A percentile compares a stretch with the other conserved stretches of the same genome.
phyloP scores from a whole-genome alignment of 2,888 invertebrate species.

The Drosophila atroscutellata region DNA sequence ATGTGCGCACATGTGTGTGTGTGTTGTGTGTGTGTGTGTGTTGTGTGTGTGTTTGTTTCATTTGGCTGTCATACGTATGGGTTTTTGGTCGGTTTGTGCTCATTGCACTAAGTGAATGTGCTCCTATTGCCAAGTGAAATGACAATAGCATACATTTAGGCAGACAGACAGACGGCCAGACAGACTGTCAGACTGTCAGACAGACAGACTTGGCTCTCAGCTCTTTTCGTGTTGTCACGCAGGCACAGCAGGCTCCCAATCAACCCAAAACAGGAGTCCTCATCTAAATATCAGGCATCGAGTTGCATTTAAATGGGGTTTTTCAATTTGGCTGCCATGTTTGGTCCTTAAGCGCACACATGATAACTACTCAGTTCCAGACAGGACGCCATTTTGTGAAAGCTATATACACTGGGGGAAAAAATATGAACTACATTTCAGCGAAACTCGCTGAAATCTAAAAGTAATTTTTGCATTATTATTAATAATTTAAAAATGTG shows the following conservation, averaged over 20 bases:
- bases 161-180: conserved; percentile 8
- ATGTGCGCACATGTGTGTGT: not conserved
- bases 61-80: conserved; percentile 45
- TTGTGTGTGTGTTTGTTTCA: conserved; percentile 33
- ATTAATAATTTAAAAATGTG: not conserved
- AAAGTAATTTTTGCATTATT: not conserved
- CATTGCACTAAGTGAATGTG: conserved; percentile 73
- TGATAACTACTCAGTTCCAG: not conserved
- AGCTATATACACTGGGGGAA: not conserved
- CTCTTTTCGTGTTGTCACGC: conserved; percentile 34
- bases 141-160: conserved; percentile 77
- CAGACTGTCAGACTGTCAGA: conserved; percentile 17
- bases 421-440: not conserved
- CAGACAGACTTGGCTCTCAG: not conserved
- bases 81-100: conserved; percentile 48
- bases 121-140: conserved; percentile 46
- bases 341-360: conserved; percentile 30
- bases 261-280: not conserved
- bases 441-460: not conserved
- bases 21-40: conserved; percentile 1
- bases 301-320: conserved; percentile 58
- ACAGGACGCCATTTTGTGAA: conserved; percentile 19
- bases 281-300: conserved; percentile 23
- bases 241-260: conserved; percentile 3
- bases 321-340: conserved; percentile 56